phyloP scores from a whole-genome alignment of 2,797 vertebrate species.

The Poeciliopsis gracilis region DNA sequence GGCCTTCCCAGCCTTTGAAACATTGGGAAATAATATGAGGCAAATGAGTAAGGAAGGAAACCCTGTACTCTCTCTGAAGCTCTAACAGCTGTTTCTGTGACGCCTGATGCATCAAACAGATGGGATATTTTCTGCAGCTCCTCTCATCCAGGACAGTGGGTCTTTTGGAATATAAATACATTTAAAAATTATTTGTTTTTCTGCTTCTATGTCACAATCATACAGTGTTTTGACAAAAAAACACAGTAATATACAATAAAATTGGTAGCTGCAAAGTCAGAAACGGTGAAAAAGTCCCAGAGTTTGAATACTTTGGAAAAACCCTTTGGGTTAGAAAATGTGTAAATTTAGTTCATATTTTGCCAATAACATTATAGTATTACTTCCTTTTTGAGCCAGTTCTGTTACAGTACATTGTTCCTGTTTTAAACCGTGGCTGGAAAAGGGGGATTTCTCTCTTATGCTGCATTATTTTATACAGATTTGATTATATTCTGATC shows the following conservation, averaged over 20 bases:
- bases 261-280: not conserved
- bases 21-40: conserved; percentile 13
- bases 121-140: too few species aligned
- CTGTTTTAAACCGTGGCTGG: not conserved
- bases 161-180: not conserved
- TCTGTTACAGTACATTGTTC: not conserved
- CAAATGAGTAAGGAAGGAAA: conserved; percentile 14
- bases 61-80: conserved; percentile 17
- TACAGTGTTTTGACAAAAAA: not conserved
- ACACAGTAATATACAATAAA: not conserved
- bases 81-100: conserved; percentile 1
- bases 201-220: not conserved
- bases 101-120: not conserved
- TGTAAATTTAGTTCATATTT: not conserved
- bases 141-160: not conserved
- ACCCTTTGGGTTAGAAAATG: not conserved
- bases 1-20: conserved; percentile 37
- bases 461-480: not conserved
- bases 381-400: not conserved
- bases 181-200: not conserved
- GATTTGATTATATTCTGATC: not conserved
- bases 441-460: not conserved
- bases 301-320: not conserved
- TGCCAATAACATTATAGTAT: not conserved
- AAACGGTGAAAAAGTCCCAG: not conserved